Evolutionary conservation across 2,797 vertebrate species (phyloP), one percentile per base, ranked within the genome.

Genomic region (Sparus aurata): DNA sequence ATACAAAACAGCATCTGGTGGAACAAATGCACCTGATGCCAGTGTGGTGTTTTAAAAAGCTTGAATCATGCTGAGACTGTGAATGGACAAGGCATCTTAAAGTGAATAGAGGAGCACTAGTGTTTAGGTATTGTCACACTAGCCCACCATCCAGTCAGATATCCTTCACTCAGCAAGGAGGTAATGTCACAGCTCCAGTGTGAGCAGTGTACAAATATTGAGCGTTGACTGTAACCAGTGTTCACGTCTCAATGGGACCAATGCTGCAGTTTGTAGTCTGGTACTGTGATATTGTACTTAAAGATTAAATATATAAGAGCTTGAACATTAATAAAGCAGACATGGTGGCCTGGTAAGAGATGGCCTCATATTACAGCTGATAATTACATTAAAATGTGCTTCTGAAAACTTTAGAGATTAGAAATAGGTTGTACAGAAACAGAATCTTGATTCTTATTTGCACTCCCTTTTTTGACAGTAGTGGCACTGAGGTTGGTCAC

Each of bases 21-120:
- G 7, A 6, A 13, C n/a, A 18, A 52, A 30, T 15, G 4, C 9
- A 41, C 34, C 22, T 10, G 50, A 47, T 4, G 30, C 7, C 41
- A 23, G 4, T 10, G 8, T 60, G 23, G 20, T 22, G 47, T 60
- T 8, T 45, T 18, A 5, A 27, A 58, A 62, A 16, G 15, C 16
- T 20, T 12, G 16, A 22, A 27, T 61, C 49, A 15, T 45, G 7
- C 27, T 47, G 20, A 34, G 12, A 43, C 22, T 49, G 30, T 76
- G 64, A 69, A 66, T 65, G 41, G 12, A 27, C n/a, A 1, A 1
- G 12, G 47, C 43, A 12, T 22, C 22, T 55, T 55, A 18, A 62
- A 66, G 46, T 53, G 15, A 78, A 62, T 38, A n/a, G 18, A 23
- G 20, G 22, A 68, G 50, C 53, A n/a, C 30, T 16, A 46, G 5